These are phyloP conservation scores for Nephila pilipes DNA, from an alignment of 1,140 invertebrate genomes.

Conservation along the genomic window DNA sequence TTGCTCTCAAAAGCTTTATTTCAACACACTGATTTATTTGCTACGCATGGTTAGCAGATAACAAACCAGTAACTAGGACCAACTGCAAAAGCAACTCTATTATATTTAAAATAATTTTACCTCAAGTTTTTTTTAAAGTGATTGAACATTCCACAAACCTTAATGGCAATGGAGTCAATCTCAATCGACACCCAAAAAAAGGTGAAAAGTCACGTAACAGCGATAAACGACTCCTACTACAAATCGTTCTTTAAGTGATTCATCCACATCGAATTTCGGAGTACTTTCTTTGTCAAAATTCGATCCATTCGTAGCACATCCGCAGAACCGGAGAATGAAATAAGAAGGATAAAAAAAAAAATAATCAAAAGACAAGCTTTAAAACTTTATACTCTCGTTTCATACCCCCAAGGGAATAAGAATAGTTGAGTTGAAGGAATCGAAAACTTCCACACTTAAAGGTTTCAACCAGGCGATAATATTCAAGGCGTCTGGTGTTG, in stretches of 20 bases:
- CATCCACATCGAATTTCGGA: background rate
- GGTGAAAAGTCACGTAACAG: slow-evolving; percentile 1
- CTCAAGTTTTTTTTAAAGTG: too few relatives aligned
- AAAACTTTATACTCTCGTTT: slow-evolving; percentile 6
- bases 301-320: background rate
- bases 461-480: slow-evolving; percentile 1
- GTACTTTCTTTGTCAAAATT: background rate
- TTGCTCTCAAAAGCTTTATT: too few relatives aligned
- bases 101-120: too few relatives aligned
- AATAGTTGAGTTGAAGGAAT: background rate
- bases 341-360: background rate
- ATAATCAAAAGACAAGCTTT: background rate
- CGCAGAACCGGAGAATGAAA: background rate
- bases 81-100: too few relatives aligned
- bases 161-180: background rate
- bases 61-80: too few relatives aligned
- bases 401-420: background rate
- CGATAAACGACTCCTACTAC: background rate
- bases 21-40: too few relatives aligned
- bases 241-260: slow-evolving; percentile 1
- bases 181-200: background rate
- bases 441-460: background rate
- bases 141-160: too few relatives aligned
- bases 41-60: too few relatives aligned
- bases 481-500: background rate